Base-by-base conservation (phyloP, 2,888 invertebrate genomes). In the Adineta ricciae region DNA sequence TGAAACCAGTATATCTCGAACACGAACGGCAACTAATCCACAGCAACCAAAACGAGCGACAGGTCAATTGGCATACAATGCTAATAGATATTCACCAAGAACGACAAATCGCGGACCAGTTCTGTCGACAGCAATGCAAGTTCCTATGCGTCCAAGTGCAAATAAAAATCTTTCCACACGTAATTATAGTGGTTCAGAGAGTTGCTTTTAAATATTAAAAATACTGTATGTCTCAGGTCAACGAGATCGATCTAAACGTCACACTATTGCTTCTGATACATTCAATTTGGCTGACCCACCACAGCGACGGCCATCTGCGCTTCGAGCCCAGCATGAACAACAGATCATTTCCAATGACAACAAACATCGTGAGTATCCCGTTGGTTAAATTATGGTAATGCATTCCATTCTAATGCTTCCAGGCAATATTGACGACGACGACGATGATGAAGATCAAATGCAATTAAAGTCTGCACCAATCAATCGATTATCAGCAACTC, bases 1-100 rank as follows among this genome's bases (percentile, higher is more conserved):
- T 32, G 64, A 64, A 19, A 27, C 64, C 3, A 64, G 16, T 78
- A 24, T 7, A 24, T 78, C 38, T 41, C 38, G 41, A 21, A 3
- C 78, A 78, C 38, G 41, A 41, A 11, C 78, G 9, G 9, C 24
- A 8, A 78, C 41, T 3, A 78, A 78, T 78, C 14, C 78, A 24
- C 41, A 38, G n/a, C 78, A 41, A 78, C 5, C n/a, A 7, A 64
- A 64, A 64, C 64, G 64, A 19, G 32, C 64, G 32, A 32, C 64
- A 36, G 19, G 24, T 11, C 41, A 32, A 24, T 78, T 41, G 41
- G n/a, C 78, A 9, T 78, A 78, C n/a, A 78, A 78, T 41, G 78
- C 78, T 38, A 78, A 78, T 78, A 11, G 78, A 41, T 78, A 78
- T 78, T 78, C 78, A 78, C 78, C 78, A 2, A 78, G 41, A 78